phyloP scores from a whole-genome alignment of 2,888 invertebrate genomes.

The Periphyllus acericola region DNA sequence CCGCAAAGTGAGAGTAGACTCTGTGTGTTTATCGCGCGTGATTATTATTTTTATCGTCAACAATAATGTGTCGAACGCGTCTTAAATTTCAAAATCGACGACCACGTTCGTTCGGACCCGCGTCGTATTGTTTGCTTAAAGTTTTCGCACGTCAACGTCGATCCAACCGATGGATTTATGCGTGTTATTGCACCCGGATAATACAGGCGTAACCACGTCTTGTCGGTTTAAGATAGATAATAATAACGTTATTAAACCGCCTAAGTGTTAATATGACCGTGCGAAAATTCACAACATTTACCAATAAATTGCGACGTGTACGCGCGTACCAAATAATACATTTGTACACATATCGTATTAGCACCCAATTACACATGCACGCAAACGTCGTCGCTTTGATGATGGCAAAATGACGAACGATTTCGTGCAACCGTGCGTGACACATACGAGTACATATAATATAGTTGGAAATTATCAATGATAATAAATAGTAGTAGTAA shows the following conservation, averaged over 20 bases:
- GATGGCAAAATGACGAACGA: too few relatives aligned
- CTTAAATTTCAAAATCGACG: background rate
- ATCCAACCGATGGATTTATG: background rate
- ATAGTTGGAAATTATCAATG: too few relatives aligned
- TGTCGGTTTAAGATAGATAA: background rate
- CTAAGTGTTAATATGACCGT: background rate
- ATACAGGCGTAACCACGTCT: background rate
- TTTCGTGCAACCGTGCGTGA: too few relatives aligned
- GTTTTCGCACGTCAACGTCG: background rate
- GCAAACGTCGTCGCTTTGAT: background rate
- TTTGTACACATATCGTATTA: background rate
- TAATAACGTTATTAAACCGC: background rate
- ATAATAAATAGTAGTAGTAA: too few relatives aligned
- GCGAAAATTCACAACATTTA: background rate
- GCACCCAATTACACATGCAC: background rate
- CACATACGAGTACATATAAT: too few relatives aligned
- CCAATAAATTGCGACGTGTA: background rate
- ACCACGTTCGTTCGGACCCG: background rate
- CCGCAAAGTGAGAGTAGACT: conserved; percentile 27
- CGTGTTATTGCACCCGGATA: background rate
- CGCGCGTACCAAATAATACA: too few relatives aligned
- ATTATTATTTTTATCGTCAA: conserved; percentile 17
- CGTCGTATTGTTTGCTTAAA: background rate
- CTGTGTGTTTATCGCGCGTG: background rate
- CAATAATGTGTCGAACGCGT: background rate